Evolutionary conservation across 2,888 invertebrate genomes (phyloP).

Genomic region (Eupeodes latifasciatus): DNA sequence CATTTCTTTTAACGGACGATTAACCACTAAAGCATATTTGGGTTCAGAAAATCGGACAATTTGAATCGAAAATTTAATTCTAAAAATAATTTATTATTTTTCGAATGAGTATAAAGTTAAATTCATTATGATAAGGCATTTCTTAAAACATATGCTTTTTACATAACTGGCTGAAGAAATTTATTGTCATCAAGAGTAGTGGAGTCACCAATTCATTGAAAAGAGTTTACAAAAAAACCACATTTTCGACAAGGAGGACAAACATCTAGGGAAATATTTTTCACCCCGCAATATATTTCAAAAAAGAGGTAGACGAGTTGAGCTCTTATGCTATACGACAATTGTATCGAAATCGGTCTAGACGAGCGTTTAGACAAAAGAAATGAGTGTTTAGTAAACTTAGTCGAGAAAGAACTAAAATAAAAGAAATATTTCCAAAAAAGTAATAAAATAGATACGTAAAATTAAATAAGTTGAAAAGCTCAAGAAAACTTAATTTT

Average conservation of each 20-base stretch:
- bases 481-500: no score
- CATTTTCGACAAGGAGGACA: background rate
- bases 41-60: no score
- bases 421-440: no score
- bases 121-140: background rate
- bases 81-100: no score
- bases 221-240: background rate
- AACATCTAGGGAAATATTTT: background rate
- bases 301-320: constrained; percentile 45
- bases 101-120: no score
- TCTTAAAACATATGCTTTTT: background rate
- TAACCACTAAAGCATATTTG: no score
- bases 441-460: no score
- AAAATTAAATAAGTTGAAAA: no score
- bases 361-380: background rate
- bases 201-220: background rate
- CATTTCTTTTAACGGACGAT: no score
- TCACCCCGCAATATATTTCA: background rate
- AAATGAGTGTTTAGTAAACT: background rate
- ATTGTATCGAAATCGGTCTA: background rate
- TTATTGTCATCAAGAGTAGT: background rate
- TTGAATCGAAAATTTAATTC: no score
- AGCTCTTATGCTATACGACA: constrained; percentile 58
- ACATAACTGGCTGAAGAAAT: background rate
- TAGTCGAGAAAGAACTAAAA: no score